Base-by-base conservation (phyloP, 2,797 vertebrate species). In the Sebastes flavidus region DNA sequence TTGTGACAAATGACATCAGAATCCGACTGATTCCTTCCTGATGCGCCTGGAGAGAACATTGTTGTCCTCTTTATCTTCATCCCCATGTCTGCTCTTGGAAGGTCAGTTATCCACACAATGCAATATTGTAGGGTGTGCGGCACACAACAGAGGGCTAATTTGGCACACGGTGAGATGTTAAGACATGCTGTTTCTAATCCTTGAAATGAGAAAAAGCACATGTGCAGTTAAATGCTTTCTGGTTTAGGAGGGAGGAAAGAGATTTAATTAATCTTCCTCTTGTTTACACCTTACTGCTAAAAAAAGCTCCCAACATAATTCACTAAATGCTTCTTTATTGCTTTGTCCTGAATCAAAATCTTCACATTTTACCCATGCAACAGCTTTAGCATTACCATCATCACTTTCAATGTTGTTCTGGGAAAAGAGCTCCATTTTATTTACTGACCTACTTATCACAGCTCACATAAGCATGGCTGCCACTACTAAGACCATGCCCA, bases 361-460 rank as follows among this genome's bases (percentile, higher is more conserved):
- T 65, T n/a, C 5, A 3, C 6, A 74, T 69, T 72, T 20, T 22
- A 82, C 66, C 18, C 6, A 24, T 60, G 11, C 54, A 66, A 25
- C 16, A 62, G 63, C 24, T 59, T 55, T 30, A n/a, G 12, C 14
- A 36, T 65, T 22, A 38, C 36, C 7, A 29, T 59, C 30, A 59
- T 65, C 7, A 55, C 55, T 76, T 59, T 75, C 29, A 56, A 54
- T 75, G 12, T 20, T 72, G 72, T 80, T 88, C 72, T 56, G 49
- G 14, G 27, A 56, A n/a, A 83, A 55, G 46, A 77, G 32, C 76
- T 78, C 24, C 25, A 74, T 88, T 87, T 84, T 83, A 88, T 88
- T 86, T 88, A 82, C 78, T 89, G 90, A 87, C 91, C 92, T 89
- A 90, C 82, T 91, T 92, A 81, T 78, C 67, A 65, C 63, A 36